These are phyloP conservation scores for Nesoenas mayeri DNA, from an alignment of 2,113 vertebrate genomes.

Conservation along the genomic window DNA sequence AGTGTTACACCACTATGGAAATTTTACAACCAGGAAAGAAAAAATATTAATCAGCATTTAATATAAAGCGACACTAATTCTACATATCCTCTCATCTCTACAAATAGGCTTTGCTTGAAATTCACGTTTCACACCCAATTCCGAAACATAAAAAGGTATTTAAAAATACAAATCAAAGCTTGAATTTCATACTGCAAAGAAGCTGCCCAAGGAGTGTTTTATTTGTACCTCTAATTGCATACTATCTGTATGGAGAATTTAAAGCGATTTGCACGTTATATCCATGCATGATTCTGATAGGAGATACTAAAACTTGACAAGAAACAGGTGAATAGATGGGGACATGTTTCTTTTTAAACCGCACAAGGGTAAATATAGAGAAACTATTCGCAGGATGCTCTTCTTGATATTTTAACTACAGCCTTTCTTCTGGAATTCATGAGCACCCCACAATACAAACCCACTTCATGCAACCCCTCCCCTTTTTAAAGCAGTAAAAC, in stretches of 20 bases:
- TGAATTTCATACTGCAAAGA: not conserved
- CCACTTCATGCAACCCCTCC: not conserved
- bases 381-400: not conserved
- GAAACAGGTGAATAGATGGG: not conserved
- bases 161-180: not conserved
- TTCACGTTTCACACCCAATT: not conserved
- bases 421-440: not conserved
- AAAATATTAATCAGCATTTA: not conserved
- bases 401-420: not conserved
- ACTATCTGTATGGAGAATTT: not conserved
- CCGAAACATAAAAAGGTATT: not conserved
- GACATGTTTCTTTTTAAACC: not conserved
- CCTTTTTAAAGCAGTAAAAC: not conserved
- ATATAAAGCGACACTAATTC: not conserved
- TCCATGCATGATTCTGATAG: fast-evolving
- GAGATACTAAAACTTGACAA: not conserved
- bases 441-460: not conserved
- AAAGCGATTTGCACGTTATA: not conserved
- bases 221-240: not conserved
- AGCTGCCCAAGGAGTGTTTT: not conserved
- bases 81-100: not conserved
- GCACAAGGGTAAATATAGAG: not conserved
- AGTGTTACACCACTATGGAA: not conserved
- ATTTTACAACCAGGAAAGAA: not conserved
- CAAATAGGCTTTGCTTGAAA: not conserved